Percentiles rank a stretch among this genome's conserved stretches.
Conservation (phyloP, 2,888 invertebrate species). For the Rhogogaster chlorosoma region DNA sequence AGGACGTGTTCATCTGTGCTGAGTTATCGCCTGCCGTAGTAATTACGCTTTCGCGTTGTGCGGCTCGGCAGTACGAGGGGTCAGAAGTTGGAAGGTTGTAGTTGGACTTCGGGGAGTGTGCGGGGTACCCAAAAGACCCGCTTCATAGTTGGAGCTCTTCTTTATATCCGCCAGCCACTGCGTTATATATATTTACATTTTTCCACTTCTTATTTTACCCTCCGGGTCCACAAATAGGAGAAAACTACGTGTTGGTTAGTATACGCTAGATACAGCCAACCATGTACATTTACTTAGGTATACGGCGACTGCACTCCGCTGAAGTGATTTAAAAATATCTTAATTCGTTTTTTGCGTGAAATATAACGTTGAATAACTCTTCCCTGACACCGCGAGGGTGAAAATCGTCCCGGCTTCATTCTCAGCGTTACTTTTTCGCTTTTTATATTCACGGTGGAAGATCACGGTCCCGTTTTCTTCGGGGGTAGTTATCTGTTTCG, state of each 20-base stretch:
- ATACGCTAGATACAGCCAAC: neutral
- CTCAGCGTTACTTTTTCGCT: neutral
- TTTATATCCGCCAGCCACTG: constrained; percentile 12
- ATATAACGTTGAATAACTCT: constrained; percentile 42
- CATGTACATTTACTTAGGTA: neutral
- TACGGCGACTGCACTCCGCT: constrained; percentile 3
- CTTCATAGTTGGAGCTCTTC: constrained; percentile 28
- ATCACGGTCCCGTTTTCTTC: constrained; percentile 3
- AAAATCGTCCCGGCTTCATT: neutral
- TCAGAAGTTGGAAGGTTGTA: constrained; percentile 13
- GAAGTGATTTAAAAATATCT: constrained; percentile 35
- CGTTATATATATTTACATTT: constrained; percentile 26
- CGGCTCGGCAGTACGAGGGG: constrained; percentile 53
- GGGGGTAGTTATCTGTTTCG: neutral
- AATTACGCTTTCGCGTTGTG: constrained; percentile 69
- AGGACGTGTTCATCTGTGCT: constrained; percentile 65
- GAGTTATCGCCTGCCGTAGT: constrained; percentile 62
- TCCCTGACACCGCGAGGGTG: neutral
- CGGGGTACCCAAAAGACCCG: neutral
- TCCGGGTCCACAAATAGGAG: constrained; percentile 4
- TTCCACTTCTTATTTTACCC: neutral
- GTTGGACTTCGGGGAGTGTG: neutral
- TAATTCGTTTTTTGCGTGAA: constrained; percentile 34
- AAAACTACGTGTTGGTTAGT: constrained; percentile 1
- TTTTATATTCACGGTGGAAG: neutral